phyloP scores from a whole-genome alignment of 2,888 invertebrate genomes.

The Platycnemis pennipes region DNA sequence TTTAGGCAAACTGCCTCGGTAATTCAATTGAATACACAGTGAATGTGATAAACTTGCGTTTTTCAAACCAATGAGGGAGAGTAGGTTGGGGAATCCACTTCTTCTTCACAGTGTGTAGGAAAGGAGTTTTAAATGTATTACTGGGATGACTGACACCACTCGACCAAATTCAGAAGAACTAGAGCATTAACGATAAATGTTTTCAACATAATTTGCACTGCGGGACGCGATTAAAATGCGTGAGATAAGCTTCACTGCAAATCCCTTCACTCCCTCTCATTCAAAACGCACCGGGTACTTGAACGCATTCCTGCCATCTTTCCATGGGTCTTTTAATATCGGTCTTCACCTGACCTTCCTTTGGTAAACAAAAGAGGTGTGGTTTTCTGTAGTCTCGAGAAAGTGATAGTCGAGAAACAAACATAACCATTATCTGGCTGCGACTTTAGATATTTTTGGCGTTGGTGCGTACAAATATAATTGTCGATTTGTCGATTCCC shows the following conservation, averaged over 20 bases:
- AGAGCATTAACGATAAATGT: not conserved
- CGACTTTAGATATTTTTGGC: not conserved
- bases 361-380: slow-evolving; percentile 60
- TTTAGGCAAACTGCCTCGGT: not conserved
- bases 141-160: not conserved
- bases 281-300: not conserved
- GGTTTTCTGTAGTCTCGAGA: not conserved
- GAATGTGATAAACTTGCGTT: no score
- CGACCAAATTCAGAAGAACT: not conserved
- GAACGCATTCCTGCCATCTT: not conserved
- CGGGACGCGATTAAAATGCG: not conserved
- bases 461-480: not conserved
- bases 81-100: no score
- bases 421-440: not conserved
- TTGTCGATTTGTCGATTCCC: not conserved
- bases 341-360: not conserved
- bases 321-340: not conserved
- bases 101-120: no score
- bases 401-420: not conserved
- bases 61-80: no score
- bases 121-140: not conserved
- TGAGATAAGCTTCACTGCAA: not conserved
- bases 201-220: not conserved
- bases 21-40: not conserved
- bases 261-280: not conserved